phyloP scores from a whole-genome alignment of 2,113 vertebrate species.

The Bubalus kerabau region DNA sequence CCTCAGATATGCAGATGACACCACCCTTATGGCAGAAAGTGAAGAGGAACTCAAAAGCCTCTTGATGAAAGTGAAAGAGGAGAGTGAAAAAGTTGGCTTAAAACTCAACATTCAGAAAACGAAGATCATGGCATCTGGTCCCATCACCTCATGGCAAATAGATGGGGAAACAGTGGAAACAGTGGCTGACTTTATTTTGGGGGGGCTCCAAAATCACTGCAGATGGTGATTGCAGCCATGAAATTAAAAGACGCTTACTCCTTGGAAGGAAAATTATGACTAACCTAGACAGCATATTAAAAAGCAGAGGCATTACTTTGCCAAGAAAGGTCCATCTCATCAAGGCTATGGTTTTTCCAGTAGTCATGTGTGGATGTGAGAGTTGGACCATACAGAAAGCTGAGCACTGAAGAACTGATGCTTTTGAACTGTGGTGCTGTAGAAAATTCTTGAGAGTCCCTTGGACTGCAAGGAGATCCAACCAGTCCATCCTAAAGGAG shows the following conservation, averaged over 20 bases:
- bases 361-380: background rate
- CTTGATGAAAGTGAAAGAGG: background rate
- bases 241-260: background rate
- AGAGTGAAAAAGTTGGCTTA: background rate
- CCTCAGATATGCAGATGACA: background rate
- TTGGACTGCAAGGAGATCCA: background rate
- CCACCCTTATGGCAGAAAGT: background rate
- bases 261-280: background rate
- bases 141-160: background rate
- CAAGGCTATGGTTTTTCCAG: background rate
- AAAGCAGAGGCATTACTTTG: background rate
- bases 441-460: background rate
- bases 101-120: background rate
- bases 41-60: background rate
- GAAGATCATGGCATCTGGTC: background rate
- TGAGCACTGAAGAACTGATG: background rate
- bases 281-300: background rate
- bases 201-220: background rate
- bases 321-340: background rate
- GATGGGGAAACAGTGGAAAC: background rate
- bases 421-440: background rate
- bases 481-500: background rate
- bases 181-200: fast-evolving
- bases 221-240: background rate
- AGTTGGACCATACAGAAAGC: background rate